A percentile compares a stretch with the other conserved stretches of the same genome.
These are phyloP conservation scores for Podotricha telesiphe DNA, from an alignment of 2,888 invertebrate species.

Conservation along the genomic window DNA sequence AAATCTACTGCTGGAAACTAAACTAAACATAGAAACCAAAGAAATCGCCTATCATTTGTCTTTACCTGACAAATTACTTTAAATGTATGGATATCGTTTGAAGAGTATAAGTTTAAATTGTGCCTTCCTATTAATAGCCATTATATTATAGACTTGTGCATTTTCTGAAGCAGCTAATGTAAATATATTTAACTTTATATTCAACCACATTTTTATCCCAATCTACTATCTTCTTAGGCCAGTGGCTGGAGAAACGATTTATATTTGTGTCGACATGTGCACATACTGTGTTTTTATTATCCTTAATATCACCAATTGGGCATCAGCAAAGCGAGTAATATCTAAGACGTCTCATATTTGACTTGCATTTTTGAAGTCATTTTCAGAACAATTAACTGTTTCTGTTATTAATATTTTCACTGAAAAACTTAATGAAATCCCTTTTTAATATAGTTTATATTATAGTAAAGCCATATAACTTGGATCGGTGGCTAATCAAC, in stretches of 20 bases:
- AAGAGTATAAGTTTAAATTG: neutral
- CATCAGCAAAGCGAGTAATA: slow-evolving; percentile 35
- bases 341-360: slow-evolving; percentile 22
- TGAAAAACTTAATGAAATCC: neutral
- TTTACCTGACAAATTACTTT: neutral
- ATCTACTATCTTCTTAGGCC: slow-evolving; percentile 44
- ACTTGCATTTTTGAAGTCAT: neutral
- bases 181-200: neutral
- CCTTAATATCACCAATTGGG: slow-evolving; percentile 60
- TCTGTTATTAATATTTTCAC: neutral
- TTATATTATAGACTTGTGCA: neutral
- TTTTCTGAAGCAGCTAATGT: neutral
- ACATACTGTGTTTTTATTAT: slow-evolving; percentile 59
- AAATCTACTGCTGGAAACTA: slow-evolving; percentile 22
- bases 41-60: neutral
- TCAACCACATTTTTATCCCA: neutral
- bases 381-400: neutral
- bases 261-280: slow-evolving; percentile 61
- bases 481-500: slow-evolving; percentile 4
- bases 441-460: neutral
- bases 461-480: neutral
- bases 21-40: slow-evolving; percentile 21
- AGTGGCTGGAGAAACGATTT: slow-evolving; percentile 63
- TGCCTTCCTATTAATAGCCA: neutral
- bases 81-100: neutral